Percentiles rank a stretch among this genome's conserved stretches.
phyloP scores from a whole-genome alignment of 2,888 invertebrate genomes.

The Drosophila birchii region DNA sequence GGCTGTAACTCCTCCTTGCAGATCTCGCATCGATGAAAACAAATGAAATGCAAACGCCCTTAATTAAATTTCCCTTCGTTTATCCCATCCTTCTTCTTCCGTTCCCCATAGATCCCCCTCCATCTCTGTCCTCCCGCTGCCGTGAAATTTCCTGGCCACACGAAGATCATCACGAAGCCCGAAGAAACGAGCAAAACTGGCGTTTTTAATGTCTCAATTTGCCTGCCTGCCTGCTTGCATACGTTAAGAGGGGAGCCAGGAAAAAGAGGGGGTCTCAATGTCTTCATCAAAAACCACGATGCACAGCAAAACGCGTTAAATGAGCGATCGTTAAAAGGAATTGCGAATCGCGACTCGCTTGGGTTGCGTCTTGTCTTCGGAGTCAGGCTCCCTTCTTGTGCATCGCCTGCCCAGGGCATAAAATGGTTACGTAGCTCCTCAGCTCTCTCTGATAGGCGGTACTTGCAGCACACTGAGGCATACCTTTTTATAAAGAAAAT shows the following conservation, averaged over 20 bases:
- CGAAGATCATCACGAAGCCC: slow-evolving; percentile 44
- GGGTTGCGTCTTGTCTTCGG: slow-evolving; percentile 44
- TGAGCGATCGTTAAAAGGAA: slow-evolving; percentile 76
- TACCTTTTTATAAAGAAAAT: not conserved
- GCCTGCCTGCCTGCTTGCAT: slow-evolving; percentile 63
- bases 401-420: slow-evolving; percentile 42
- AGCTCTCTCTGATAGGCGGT: slow-evolving; percentile 35
- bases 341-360: slow-evolving; percentile 56
- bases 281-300: slow-evolving; percentile 73
- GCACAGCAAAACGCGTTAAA: slow-evolving; percentile 75
- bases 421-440: slow-evolving; percentile 50
- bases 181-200: slow-evolving; percentile 46
- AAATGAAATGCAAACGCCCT: slow-evolving; percentile 75
- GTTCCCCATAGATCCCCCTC: slow-evolving; percentile 10
- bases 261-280: slow-evolving; percentile 60
- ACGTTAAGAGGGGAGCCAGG: slow-evolving; percentile 4
- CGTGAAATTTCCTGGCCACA: slow-evolving; percentile 52
- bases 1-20: slow-evolving; percentile 1
- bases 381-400: slow-evolving; percentile 48
- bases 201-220: slow-evolving; percentile 82
- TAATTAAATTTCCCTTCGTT: slow-evolving; percentile 67
- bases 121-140: slow-evolving; percentile 14
- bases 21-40: slow-evolving; percentile 58
- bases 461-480: slow-evolving; percentile 35
- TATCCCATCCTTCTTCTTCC: slow-evolving; percentile 24